Base-by-base conservation (phyloP, 2,888 invertebrate species). In the Pyralis farinalis region DNA sequence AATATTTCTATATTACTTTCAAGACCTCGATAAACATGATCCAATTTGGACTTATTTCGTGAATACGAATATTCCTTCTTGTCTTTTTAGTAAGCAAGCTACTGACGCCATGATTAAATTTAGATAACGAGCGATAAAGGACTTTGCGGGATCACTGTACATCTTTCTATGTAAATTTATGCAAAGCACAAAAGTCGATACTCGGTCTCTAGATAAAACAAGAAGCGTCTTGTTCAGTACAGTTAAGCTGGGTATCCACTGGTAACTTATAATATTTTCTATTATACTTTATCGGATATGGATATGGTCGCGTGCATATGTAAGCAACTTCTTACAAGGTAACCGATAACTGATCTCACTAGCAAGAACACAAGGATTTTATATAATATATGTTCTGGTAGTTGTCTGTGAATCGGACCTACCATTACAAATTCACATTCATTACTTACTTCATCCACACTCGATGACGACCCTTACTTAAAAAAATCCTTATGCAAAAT, bases 141-240 rank as follows among this genome's bases (percentile, higher is more conserved):
- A 42, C 45, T 47, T 50, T 25, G 46, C 41, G 36, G 42, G 46
- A 44, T 51, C 50, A 51, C 33, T 47, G 50, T 51, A 51, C 61
- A 71, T 74, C 65, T 77, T 75, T 59, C 62, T 63, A 86, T 86
- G 84, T 73, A 85, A 85, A 86, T 86, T 78, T 86, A 86, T 86
- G 84, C 75, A 81, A 84, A 85, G 72, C 72, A 68, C 69, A 70
- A 71, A 78, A 78, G 77, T 82, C 81, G 82, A 83, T 85, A 80
- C 73, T 62, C 53, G 68, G 71, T 71, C 75, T 71, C 71, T 63
- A 59, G 71, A 68, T 67, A 63, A 58, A 65, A 68, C 68, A 58
- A 55, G 66, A n/a, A 64, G 55, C 62, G 60, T 63, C 60, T 68
- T 63, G 53, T 44, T 35, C 48, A 16, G 16, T 47, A 25, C 3